Conservation (phyloP, 2,113 vertebrate genomes). For the Platysteira castanea region DNA sequence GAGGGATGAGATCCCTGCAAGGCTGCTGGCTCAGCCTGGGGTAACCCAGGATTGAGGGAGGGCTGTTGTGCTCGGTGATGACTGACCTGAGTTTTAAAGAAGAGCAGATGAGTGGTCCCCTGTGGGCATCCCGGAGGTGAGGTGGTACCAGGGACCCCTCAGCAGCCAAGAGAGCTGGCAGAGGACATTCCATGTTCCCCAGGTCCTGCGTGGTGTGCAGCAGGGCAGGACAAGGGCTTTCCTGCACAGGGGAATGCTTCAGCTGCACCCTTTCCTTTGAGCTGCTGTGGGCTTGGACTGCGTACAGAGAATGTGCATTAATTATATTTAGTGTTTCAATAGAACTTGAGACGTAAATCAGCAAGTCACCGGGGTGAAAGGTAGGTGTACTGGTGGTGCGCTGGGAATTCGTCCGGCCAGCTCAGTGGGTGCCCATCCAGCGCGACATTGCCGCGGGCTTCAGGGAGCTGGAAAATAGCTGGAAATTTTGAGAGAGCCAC, state of each 20-base stretch:
- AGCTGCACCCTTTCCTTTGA: accelerated
- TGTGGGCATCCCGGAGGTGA: not conserved
- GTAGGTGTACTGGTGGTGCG: not conserved
- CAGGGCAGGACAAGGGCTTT: not conserved
- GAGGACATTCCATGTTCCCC: accelerated
- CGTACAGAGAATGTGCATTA: accelerated
- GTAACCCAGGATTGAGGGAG: not conserved
- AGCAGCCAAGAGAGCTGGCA: not conserved
- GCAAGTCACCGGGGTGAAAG: not conserved
- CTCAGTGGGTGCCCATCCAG: accelerated
- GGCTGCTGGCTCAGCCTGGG: not conserved
- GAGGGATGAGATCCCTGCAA: not conserved
- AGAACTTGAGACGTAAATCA: not conserved
- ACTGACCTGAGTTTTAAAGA: not conserved
- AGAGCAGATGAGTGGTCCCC: not conserved
- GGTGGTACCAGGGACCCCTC: accelerated
- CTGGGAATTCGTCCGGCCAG: accelerated
- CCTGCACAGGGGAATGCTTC: not conserved
- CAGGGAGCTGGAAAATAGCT: not conserved
- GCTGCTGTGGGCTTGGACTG: accelerated
- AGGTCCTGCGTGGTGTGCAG: not conserved
- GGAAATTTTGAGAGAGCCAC: conserved; percentile 18
- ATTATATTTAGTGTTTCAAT: not conserved
- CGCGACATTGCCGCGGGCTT: accelerated
- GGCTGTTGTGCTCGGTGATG: not conserved